Base-by-base conservation (phyloP, 2,888 invertebrate species). In the Achlya flavicornis region DNA sequence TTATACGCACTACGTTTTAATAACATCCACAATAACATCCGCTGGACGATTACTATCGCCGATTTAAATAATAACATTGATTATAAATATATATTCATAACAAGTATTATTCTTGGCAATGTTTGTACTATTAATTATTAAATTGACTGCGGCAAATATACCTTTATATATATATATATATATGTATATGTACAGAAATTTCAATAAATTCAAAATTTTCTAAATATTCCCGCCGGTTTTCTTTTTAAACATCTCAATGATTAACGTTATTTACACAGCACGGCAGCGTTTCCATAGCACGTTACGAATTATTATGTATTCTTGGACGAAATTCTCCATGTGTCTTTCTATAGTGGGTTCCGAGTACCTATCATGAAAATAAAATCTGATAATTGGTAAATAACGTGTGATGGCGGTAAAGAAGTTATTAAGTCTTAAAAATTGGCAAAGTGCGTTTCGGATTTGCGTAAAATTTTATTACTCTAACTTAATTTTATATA, bases 1-100 rank as follows among this genome's bases (percentile, higher is more conserved):
- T 85, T 85, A 82, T 84, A 84, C 68, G 69, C 76, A 67, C 67
- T 70, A 66, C 75, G 74, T 84, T 85, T 78, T 78, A 76, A 80
- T 80, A 70, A 53, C n/a, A 48, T 16, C 6, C 16, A 46, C 43
- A 46, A 46, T 46, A 48, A 48, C 5, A 14, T 43, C 48, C 14
- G 7, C 48, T 48, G 7, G 48, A 16, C 16, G 7, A 48, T 48
- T 48, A 48, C 5, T 53, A 53, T 53, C 19, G 53, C 3, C 19
- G 19, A 19, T 19, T 19, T 8, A 53, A 19, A 16, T n/a, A 6
- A 16, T 48, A 48, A 3, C 48, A 48, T 41, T 41, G 4, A 41
- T 38, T 43, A 41, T 41, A 43, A 43, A 43, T 43, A 43, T 43
- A 7, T 41, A 1, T 0, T 43, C 4, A 14, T 12, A 16, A 38